These are phyloP conservation scores for Caradrina kadenii DNA, from an alignment of 2,888 invertebrate species.

Conservation along the genomic window DNA sequence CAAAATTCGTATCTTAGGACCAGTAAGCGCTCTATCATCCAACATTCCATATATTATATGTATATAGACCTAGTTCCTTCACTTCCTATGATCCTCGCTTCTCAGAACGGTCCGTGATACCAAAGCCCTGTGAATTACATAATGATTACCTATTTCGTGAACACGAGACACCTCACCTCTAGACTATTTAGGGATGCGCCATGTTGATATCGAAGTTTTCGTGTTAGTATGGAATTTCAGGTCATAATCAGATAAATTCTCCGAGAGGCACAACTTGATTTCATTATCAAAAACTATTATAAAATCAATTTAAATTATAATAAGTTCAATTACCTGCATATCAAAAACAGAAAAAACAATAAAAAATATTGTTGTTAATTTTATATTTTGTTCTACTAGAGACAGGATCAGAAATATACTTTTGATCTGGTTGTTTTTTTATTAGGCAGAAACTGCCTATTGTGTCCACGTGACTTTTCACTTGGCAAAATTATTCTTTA, in stretches of 20 bases:
- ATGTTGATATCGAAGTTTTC: slow-evolving; percentile 26
- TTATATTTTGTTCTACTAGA: too few relatives aligned
- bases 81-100: slow-evolving; percentile 67
- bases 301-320: too few relatives aligned
- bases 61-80: slow-evolving; percentile 46
- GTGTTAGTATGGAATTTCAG: not conserved
- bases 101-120: slow-evolving; percentile 69
- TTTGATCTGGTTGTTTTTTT: too few relatives aligned
- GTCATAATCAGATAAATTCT: not conserved
- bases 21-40: not conserved
- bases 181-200: slow-evolving; percentile 63
- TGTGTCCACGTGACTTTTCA: not conserved
- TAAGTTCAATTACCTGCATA: too few relatives aligned
- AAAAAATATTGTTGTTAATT: too few relatives aligned
- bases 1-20: not conserved
- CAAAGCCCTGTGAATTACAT: slow-evolving; percentile 79
- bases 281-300: not conserved
- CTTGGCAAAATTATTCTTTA: not conserved
- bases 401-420: too few relatives aligned
- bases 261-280: not conserved
- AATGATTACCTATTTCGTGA: slow-evolving; percentile 85
- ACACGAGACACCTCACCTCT: slow-evolving; percentile 73
- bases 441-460: too few relatives aligned
- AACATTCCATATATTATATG: slow-evolving; percentile 13
- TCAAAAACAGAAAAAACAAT: too few relatives aligned